Conservation (phyloP, 2,113 vertebrate species). For the Plecotus auritus region DNA sequence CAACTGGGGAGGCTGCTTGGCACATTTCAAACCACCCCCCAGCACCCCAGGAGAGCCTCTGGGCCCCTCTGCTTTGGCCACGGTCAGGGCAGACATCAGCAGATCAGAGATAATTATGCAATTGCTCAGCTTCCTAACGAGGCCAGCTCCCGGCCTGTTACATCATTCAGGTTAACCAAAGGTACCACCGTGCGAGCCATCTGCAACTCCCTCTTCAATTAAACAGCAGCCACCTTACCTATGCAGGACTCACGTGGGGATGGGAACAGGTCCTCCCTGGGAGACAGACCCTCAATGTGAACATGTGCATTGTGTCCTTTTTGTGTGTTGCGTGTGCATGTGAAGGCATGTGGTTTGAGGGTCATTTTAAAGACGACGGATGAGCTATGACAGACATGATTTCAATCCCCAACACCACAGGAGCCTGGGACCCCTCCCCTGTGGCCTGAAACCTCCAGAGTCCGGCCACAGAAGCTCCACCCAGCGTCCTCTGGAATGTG, state of each 20-base stretch:
- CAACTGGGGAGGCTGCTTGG: not conserved
- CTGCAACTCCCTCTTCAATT: slow-evolving; percentile 59
- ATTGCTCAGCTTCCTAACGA: slow-evolving; percentile 54
- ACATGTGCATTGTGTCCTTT: not conserved
- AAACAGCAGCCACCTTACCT: not conserved
- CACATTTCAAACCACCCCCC: not conserved
- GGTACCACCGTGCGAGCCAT: slow-evolving; percentile 23
- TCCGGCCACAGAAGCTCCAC: not conserved
- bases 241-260: not conserved
- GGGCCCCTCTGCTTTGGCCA: not conserved
- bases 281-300: not conserved
- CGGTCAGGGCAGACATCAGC: not conserved
- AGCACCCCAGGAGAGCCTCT: not conserved
- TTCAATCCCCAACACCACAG: not conserved
- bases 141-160: slow-evolving; percentile 66
- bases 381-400: not conserved
- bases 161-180: slow-evolving; percentile 71
- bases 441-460: not conserved
- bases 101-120: not conserved
- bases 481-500: slow-evolving; percentile 34
- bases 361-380: not conserved
- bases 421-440: no score
- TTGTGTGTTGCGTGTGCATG: not conserved
- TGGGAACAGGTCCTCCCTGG: not conserved
- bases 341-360: not conserved